Evolutionary conservation across 1,140 invertebrate genomes (phyloP), one percentile per base, ranked within the genome.

Genomic region (Zaprionus nigranus): DNA sequence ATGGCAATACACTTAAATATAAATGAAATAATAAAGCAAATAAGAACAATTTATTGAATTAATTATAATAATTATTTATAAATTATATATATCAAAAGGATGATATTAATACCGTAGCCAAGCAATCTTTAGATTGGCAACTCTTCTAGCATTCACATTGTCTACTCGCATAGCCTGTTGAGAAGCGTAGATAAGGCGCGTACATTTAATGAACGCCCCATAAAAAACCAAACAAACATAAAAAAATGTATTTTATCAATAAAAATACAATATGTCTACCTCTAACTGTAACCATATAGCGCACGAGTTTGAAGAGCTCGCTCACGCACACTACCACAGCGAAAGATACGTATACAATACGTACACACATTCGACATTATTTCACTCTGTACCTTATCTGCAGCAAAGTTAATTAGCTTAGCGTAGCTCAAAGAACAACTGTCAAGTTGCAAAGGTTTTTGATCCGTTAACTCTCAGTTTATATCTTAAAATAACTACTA

Each of bases 161-260:
- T n/a, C 22, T 66, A 46, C 26, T n/a, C 26, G 53, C n/a, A 24
- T 22, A 38, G 30, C 28, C n/a, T 58, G 28, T 38, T 40, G 57
- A 20, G 36, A 17, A 24, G 15, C 36, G 59, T 68, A 78, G 82
- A 85, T 85, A 85, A 76, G 73, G 46, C 40, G 17, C 17, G 17
- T 17, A 43, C 34, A 66, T 62, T 66, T 66, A 67, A 54, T 81
- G 59, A 67, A 81, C 75, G 64, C 61, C 61, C 70, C 70, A 68
- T 84, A 75, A 79, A 81, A 64, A 46, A 17, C n/a, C 40, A 17
- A 43, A 46, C n/a, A 6, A 24, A 53, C 49, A 80, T 74, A 78
- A 75, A 43, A 58, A 69, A 26, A 38, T 54, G 43, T 20, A 54
- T 66, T 88, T 84, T 85, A 90, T 84, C 85, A 81, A 77, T 70